A percentile compares a stretch with the other conserved stretches of the same genome.
Conservation (phyloP, 2,797 vertebrate species). For the Vipera latastei region DNA sequence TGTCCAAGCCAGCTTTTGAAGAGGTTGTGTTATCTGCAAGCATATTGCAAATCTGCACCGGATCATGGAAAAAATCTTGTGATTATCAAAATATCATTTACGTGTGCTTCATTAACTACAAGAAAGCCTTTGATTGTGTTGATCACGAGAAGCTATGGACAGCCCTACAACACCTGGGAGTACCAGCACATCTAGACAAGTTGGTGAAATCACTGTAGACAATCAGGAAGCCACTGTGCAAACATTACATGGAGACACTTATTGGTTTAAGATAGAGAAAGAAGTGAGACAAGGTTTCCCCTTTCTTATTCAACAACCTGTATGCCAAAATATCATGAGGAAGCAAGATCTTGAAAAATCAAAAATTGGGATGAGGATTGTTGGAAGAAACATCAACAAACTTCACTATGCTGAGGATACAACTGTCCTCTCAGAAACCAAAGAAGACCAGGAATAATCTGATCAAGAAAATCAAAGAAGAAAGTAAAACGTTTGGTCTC, state of each 20-base stretch:
- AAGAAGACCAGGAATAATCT: background rate
- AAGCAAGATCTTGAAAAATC: too few species aligned
- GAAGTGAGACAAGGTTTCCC: background rate
- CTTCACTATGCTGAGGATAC: background rate
- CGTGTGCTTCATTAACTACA: background rate
- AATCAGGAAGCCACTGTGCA: background rate
- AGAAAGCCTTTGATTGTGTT: background rate
- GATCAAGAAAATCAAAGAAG: background rate
- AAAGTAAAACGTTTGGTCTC: background rate
- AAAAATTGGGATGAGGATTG: too few species aligned
- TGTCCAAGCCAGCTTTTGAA: too few species aligned
- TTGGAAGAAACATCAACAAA: too few species aligned
- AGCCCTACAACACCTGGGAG: background rate
- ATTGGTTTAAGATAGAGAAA: background rate
- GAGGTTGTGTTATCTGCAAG: too few species aligned
- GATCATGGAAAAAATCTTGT: too few species aligned
- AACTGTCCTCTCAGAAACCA: background rate
- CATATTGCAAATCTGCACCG: too few species aligned
- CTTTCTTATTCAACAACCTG: background rate
- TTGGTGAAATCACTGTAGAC: too few species aligned
- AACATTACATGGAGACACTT: background rate
- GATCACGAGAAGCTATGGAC: background rate
- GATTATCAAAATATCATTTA: background rate
- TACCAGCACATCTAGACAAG: background rate
- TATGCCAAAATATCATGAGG: too few species aligned